These are phyloP conservation scores for Megamerina dolium DNA, from an alignment of 2,888 invertebrate species.

Conservation along the genomic window DNA sequence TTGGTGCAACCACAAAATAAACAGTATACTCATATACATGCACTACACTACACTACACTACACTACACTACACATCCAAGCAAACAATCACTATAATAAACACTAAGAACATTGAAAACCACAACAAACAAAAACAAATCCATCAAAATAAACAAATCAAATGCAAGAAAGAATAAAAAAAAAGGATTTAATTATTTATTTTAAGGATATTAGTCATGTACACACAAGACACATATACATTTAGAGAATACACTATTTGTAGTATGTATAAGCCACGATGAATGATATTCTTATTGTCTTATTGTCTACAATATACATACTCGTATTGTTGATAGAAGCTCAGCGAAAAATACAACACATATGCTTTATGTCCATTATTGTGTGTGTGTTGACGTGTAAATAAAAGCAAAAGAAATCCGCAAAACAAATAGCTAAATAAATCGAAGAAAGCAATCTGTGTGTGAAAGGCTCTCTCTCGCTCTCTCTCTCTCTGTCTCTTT, in stretches of 20 bases:
- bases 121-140: conserved; percentile 9
- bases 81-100: too few species aligned
- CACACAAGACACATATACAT: conserved; percentile 1
- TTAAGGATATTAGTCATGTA: conserved; percentile 29
- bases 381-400: background rate
- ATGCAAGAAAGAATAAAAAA: conserved; percentile 19
- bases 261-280: too few species aligned
- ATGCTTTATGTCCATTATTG: conserved; percentile 7
- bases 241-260: background rate
- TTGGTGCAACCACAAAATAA: too few species aligned
- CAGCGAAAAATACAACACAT: conserved; percentile 1
- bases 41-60: too few species aligned
- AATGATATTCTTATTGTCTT: background rate
- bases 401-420: conserved; percentile 3
- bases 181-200: conserved; percentile 48
- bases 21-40: too few species aligned
- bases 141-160: conserved; percentile 11
- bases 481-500: background rate
- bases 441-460: too few species aligned
- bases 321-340: background rate
- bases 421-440: conserved; percentile 13
- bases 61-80: too few species aligned
- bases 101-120: conserved; percentile 10
- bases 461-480: too few species aligned
- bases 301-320: background rate